Conservation (phyloP, 2,888 invertebrate genomes). For the Sussaba pulchella region DNA sequence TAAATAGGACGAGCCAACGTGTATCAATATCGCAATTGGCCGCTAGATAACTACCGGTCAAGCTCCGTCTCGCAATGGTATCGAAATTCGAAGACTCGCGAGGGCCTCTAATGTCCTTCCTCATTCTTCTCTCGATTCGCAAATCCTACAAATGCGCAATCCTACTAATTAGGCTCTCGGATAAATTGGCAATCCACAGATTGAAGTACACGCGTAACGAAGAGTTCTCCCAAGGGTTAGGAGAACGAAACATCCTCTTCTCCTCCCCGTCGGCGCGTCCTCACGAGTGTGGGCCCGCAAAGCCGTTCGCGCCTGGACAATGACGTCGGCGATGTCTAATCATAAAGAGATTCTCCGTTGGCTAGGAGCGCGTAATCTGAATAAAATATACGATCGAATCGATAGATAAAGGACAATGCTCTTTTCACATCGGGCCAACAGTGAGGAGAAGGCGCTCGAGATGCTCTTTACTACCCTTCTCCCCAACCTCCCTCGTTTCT, state of each 20-base stretch:
- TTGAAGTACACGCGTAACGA: constrained; percentile 38
- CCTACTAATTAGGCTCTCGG: no score
- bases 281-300: constrained; percentile 13
- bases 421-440: constrained; percentile 81
- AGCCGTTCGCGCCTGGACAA: constrained; percentile 68
- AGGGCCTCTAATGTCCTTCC: no score
- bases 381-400: constrained; percentile 84
- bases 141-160: no score
- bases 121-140: no score
- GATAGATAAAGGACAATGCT: constrained; percentile 84
- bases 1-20: no score
- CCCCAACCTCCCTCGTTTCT: constrained; percentile 23
- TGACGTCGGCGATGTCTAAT: constrained; percentile 81
- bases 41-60: constrained; percentile 9
- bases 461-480: constrained; percentile 51
- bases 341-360: constrained; percentile 82
- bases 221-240: constrained; percentile 9
- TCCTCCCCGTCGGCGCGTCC: not conserved
- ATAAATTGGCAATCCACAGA: constrained; percentile 34
- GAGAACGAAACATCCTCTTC: constrained; percentile 8
- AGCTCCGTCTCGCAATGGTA: not conserved
- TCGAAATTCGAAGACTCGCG: not conserved
- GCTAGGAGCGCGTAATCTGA: constrained; percentile 81
- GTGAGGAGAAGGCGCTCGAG: constrained; percentile 68
- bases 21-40: constrained; percentile 7